Percentiles rank a stretch among this genome's conserved stretches.
These are phyloP conservation scores for Dryas iulia DNA, from an alignment of 1,140 invertebrate genomes.

Conservation along the genomic window DNA sequence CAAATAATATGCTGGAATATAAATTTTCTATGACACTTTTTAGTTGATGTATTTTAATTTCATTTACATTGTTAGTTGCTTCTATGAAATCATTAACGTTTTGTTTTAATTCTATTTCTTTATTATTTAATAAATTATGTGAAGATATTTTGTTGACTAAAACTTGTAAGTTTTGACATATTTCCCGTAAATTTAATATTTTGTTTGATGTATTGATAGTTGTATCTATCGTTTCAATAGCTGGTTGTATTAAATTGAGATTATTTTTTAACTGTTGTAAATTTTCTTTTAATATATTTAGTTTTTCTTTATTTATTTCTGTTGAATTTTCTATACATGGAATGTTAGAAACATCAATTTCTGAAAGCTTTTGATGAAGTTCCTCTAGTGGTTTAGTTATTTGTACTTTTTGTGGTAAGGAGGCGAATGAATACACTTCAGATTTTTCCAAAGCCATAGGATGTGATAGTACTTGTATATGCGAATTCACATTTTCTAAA, in stretches of 20 bases:
- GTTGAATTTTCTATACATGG: conserved; percentile 56
- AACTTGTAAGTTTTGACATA: conserved; percentile 43
- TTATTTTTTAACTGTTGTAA: conserved; percentile 54
- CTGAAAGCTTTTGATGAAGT: conserved; percentile 58
- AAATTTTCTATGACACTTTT: conserved; percentile 50
- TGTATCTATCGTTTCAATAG: conserved; percentile 44
- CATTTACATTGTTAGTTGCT: conserved; percentile 21
- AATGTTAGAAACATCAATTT: conserved; percentile 58
- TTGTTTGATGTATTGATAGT: conserved; percentile 52
- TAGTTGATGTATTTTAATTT: conserved; percentile 45
- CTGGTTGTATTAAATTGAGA: conserved; percentile 46
- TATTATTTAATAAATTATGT: not conserved
- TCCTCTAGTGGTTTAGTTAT: conserved; percentile 73
- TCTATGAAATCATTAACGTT: conserved; percentile 43
- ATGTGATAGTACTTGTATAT: conserved; percentile 64
- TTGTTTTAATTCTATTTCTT: conserved; percentile 26
- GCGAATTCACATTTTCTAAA: conserved; percentile 61
- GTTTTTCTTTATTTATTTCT: conserved; percentile 52
- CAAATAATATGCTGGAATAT: conserved; percentile 38
- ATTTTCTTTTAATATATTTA: conserved; percentile 47
- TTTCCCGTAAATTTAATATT: conserved; percentile 40
- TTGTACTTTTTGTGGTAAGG: conserved; percentile 39
- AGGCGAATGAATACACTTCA: conserved; percentile 37
- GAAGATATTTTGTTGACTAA: conserved; percentile 22
- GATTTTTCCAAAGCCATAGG: conserved; percentile 51